Base-by-base conservation (phyloP, 2,888 invertebrate species). In the Apantesis nais region DNA sequence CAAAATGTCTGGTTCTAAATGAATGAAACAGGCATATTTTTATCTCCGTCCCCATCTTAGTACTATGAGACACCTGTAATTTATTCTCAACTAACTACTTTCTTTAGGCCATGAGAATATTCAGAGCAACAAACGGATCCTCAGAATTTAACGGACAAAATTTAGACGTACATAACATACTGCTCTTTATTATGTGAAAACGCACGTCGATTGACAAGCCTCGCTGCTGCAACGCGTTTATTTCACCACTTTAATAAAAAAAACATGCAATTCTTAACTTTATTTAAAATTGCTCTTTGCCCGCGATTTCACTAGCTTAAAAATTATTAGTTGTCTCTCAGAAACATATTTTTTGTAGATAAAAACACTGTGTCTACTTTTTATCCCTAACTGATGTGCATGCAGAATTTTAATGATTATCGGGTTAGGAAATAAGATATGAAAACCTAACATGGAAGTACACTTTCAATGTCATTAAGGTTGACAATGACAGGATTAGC, bases 151-250 rank as follows among this genome's bases (percentile, higher is more conserved):
- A 83, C 80, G 82, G 83, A 71, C 68, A 61, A 52, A 78, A 71
- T 82, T 81, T 81, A 75, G 80, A 79, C 85, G 82, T 82, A 84
- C 83, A 78, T 79, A 75, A 77, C 75, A 78, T 78, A 84, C 82
- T 74, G 84, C 83, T 86, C 86, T 80, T 89, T 89, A 86, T 84
- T 79, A 82, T 83, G 85, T 83, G 86, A 84, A 80, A 81, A 85
- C 66, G 65, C 66, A 69, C 70, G 66, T 44, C 74, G 78, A 78
- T 80, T 77, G 76, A 78, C 74, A 72, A 65, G 68, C 71, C 29
- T 62, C 66, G 78, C 74, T 83, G 74, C 80, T 82, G 81, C 75
- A 70, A 67, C 75, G 81, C 75, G 44, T 76, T 75, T 81, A 83
- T 81, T 77, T 78, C 70, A 68, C 72, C 73, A 83, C 76, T 61